Percentiles rank a stretch among this genome's conserved stretches.
Evolutionary conservation across 2,797 vertebrate genomes (phyloP).

Genomic region (Hemibagrus guttatus): DNA sequence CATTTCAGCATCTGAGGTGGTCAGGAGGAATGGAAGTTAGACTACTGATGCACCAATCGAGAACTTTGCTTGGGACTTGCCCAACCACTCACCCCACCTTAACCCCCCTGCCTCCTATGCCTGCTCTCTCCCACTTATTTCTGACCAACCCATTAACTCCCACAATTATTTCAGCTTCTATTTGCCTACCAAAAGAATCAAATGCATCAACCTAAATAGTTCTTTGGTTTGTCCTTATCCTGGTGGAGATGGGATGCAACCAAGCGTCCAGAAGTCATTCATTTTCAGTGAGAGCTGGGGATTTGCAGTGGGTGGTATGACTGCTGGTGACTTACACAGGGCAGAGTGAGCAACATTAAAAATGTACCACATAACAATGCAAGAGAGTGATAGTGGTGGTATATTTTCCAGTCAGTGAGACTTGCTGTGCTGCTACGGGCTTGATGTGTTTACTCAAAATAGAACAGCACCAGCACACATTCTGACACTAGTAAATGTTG

Average conservation of each 20-base stretch:
- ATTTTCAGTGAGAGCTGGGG: background rate
- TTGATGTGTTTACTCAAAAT: background rate
- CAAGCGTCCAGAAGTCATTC: background rate
- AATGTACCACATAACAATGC: background rate
- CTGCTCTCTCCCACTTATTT: background rate
- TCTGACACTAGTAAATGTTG: background rate
- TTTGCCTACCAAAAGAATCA: background rate
- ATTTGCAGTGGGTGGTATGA: background rate
- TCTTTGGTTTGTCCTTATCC: background rate
- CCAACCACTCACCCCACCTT: no score
- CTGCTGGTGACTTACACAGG: no score
- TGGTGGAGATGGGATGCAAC: background rate
- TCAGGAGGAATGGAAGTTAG: background rate
- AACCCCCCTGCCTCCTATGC: background rate
- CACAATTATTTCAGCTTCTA: background rate
- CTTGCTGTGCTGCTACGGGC: background rate
- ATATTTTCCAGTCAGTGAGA: background rate
- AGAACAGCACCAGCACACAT: conserved; percentile 1
- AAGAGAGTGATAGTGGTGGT: background rate
- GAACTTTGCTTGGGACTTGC: background rate
- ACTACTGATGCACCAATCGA: background rate
- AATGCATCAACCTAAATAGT: background rate
- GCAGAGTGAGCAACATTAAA: no score
- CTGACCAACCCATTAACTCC: background rate
- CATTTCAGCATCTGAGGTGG: background rate